Conservation (phyloP, 2,113 vertebrate species). For the Grus americana region DNA sequence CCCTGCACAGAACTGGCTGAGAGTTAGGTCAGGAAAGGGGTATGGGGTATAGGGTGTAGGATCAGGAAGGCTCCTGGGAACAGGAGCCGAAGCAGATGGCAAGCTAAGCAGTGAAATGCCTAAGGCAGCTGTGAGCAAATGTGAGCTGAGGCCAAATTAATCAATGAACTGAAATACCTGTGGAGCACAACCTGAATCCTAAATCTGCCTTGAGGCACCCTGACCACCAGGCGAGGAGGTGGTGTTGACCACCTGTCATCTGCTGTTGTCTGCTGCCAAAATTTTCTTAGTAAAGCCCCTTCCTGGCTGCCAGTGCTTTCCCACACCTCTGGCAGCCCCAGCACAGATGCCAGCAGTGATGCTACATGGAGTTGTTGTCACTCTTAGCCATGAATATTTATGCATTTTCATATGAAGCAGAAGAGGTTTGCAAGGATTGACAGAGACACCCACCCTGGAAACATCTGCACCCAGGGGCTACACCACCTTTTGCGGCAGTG, state of each 20-base stretch:
- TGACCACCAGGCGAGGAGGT: not conserved
- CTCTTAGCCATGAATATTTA: not conserved
- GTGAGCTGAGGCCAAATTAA: not conserved
- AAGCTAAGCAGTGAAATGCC: not conserved
- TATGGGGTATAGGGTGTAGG: not conserved
- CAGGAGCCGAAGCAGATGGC: rapidly evolving
- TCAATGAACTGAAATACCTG: not conserved
- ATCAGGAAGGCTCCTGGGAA: not conserved
- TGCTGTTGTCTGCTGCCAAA: not conserved
- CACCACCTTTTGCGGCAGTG: rapidly evolving
- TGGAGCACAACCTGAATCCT: not conserved
- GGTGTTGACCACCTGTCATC: not conserved
- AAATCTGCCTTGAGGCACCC: not conserved
- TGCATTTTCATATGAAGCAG: not conserved
- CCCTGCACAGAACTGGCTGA: not conserved
- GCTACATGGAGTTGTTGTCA: not conserved
- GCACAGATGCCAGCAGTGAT: not conserved
- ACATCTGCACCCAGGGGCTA: rapidly evolving
- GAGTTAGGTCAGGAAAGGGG: not conserved
- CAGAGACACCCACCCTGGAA: not conserved
- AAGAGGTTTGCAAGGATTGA: not conserved
- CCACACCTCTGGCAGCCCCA: not conserved
- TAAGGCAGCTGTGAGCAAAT: not conserved
- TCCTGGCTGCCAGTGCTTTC: not conserved
- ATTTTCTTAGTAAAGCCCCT: not conserved